These are phyloP conservation scores for Microctenopoma stevenorrisi DNA, from an alignment of 2,797 vertebrate genomes.

Conservation along the genomic window DNA sequence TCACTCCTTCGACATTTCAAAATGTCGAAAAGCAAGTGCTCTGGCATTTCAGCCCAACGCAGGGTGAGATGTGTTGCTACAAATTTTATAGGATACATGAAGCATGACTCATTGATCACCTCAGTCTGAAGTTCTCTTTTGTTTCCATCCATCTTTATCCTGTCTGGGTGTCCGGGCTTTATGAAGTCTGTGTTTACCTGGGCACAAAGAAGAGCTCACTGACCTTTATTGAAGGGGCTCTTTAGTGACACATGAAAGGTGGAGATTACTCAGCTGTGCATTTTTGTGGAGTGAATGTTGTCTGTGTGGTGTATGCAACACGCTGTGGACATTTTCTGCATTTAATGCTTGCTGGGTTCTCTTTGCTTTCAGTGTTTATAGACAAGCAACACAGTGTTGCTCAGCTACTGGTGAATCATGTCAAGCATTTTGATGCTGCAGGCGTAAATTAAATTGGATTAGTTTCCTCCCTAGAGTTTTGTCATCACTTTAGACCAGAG, in stretches of 20 bases:
- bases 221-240: constrained; percentile 15
- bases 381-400: background rate
- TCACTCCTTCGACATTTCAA: background rate
- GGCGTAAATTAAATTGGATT: background rate
- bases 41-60: background rate
- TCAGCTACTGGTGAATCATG: background rate
- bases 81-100: background rate
- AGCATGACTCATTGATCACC: constrained; percentile 19
- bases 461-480: background rate
- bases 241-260: background rate
- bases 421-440: background rate
- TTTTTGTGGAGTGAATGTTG: background rate
- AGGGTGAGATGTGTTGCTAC: constrained; percentile 2
- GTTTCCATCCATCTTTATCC: constrained; percentile 5
- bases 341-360: background rate
- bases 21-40: background rate
- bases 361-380: background rate
- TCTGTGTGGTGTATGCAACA: background rate
- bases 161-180: background rate
- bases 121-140: background rate
- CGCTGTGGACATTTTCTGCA: background rate
- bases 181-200: constrained; percentile 11
- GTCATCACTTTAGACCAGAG: background rate
- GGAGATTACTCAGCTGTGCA: background rate
- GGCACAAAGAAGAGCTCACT: constrained; percentile 8